Base-by-base conservation (phyloP, 92 coral and sea anemone species). In the Phenganax subtilis region DNA sequence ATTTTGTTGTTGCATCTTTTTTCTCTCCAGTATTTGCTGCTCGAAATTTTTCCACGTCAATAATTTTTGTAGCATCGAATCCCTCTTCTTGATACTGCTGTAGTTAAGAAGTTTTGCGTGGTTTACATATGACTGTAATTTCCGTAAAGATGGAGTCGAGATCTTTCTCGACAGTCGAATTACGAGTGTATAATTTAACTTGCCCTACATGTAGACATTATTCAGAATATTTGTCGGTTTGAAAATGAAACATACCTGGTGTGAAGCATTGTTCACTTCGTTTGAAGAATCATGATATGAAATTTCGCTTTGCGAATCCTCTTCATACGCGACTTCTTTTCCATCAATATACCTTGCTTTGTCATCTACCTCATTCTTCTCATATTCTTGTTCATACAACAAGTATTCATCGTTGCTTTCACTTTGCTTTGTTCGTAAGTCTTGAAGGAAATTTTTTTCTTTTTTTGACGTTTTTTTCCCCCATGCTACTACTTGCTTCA, bases 31-130 rank as follows among this genome's bases (percentile, higher is more conserved):
- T 85, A 31, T 93, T 93, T 6, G 86, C 97, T 14, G 97, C 97
- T 80, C 86, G 91, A 75, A 93, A 93, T 76, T 93, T 93, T 55
- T 89, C 92, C 17, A 93, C 87, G 75, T 93, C 97, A 15, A 93
- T 87, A 9, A 93, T 80, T 12, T 82, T 55, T 5, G 97, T 85
- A 11, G 93, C 93, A 63, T 93, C 97, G 64, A 93, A 93, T 0
- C 87, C 60, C 54, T 93, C 97, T 9, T 93, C 97, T 3, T 88
- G 82, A 27, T 87, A 88, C 17, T 72, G 77, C 97, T 91, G 71
- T 37, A 37, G 47, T 37, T 37, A 37, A 37, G 47, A 37, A 37
- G 2, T 37, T 37, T 1, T 1, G 47, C 47, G 47, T 37, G 47
- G 47, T 37, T 37, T 37, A 2, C 47, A 37, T 37, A 37, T 37